Evolutionary conservation across 2,888 invertebrate species (phyloP).

Genomic region (Vanessa cardui): DNA sequence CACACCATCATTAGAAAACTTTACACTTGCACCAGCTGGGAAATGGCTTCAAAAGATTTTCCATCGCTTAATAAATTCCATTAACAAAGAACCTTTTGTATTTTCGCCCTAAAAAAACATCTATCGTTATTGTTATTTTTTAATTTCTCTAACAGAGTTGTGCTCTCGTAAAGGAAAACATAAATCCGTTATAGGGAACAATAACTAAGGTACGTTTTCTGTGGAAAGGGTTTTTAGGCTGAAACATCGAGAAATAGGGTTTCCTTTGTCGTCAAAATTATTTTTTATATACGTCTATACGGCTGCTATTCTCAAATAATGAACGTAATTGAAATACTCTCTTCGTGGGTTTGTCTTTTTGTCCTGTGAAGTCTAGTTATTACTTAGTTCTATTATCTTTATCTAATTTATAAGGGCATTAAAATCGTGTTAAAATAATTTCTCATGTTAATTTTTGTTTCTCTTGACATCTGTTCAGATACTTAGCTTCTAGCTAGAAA

Average conservation of each 20-base stretch:
- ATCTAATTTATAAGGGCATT: not conserved
- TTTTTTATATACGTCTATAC: conserved; percentile 42
- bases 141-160: conserved; percentile 47
- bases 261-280: conserved; percentile 51
- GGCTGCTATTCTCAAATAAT: not conserved
- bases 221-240: conserved; percentile 51
- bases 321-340: conserved; percentile 3
- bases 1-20: no score
- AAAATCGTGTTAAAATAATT: no score
- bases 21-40: conserved; percentile 11
- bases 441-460: no score
- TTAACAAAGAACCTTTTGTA: conserved; percentile 45
- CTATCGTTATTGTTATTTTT: conserved; percentile 50
- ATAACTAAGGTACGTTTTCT: conserved; percentile 51
- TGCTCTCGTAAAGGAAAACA: conserved; percentile 49
- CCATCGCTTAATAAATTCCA: conserved; percentile 39
- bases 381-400: not conserved
- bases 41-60: conserved; percentile 28
- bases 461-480: no score
- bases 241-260: conserved; percentile 44
- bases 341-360: conserved; percentile 12
- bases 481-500: no score
- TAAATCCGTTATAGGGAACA: conserved; percentile 52
- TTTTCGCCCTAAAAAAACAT: conserved; percentile 40
- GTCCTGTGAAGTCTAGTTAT: not conserved